Evolutionary conservation across 2,113 vertebrate species (phyloP).

Genomic region (Pelusios castaneus): DNA sequence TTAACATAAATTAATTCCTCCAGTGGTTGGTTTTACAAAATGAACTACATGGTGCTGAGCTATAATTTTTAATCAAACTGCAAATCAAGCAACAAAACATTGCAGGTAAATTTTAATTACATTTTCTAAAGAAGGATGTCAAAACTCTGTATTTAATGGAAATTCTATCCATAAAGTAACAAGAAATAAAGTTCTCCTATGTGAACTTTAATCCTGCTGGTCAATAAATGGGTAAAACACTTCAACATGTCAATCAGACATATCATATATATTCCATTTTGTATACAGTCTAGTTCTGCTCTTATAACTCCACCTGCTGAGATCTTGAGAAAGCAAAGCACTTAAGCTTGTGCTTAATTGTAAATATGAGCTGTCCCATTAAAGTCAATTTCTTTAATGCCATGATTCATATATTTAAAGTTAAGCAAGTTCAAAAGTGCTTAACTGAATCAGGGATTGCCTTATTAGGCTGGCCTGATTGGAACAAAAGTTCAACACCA

Average conservation of each 20-base stretch:
- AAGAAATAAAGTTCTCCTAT: neutral
- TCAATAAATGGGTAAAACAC: neutral
- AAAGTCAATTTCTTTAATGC: neutral
- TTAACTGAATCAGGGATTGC: neutral
- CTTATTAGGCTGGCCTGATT: neutral
- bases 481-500: neutral
- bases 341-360: neutral
- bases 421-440: neutral
- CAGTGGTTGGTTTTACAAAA: constrained; percentile 36
- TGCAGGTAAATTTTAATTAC: constrained; percentile 21
- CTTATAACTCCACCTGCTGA: neutral
- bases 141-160: neutral
- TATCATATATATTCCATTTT: neutral
- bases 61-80: constrained; percentile 28
- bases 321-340: neutral
- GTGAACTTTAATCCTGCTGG: neutral
- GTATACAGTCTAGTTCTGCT: neutral
- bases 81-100: constrained; percentile 19
- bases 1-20: constrained; percentile 64
- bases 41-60: neutral
- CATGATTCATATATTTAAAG: neutral
- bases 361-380: neutral
- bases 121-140: neutral
- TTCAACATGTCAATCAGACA: neutral
- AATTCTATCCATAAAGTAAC: neutral